Percentiles rank a stretch among this genome's conserved stretches.
These are phyloP conservation scores for Apis dorsata DNA, from an alignment of 1,140 invertebrate genomes.

Conservation along the genomic window DNA sequence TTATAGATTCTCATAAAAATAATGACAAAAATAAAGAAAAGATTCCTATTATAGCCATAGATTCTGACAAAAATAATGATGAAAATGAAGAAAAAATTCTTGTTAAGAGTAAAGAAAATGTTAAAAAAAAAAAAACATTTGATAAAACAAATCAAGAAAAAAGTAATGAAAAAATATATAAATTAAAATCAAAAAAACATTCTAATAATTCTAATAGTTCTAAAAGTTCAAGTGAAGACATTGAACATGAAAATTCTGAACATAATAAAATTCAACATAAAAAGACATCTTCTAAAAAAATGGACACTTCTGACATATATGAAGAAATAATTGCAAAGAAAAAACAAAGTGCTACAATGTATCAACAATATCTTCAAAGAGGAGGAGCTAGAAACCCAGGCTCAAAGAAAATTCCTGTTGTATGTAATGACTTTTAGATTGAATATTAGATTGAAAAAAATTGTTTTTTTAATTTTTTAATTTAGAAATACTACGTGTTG, in stretches of 20 bases:
- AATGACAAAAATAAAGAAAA: not conserved
- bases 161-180: slow-evolving; percentile 19
- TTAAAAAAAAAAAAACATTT: not conserved
- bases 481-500: not conserved
- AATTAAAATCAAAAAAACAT: slow-evolving; percentile 22
- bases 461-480: not conserved
- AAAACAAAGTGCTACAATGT: slow-evolving; percentile 83
- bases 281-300: slow-evolving; percentile 27
- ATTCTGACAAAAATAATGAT: not conserved
- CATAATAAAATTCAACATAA: not conserved
- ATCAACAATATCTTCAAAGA: slow-evolving; percentile 87
- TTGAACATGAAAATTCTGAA: slow-evolving; percentile 1
- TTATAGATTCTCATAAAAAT: slow-evolving; percentile 13
- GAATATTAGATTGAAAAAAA: slow-evolving; percentile 22
- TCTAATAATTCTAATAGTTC: not conserved
- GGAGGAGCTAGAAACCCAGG: slow-evolving; percentile 89
- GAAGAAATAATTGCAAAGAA: slow-evolving; percentile 84
- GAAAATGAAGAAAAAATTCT: not conserved
- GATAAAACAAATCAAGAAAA: slow-evolving; percentile 10
- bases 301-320: slow-evolving; percentile 75
- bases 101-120: not conserved
- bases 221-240: slow-evolving; percentile 1
- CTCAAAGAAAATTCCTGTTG: slow-evolving; percentile 89
- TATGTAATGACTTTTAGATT: slow-evolving; percentile 76
- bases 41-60: no score